A percentile compares a stretch with the other conserved stretches of the same genome.
phyloP scores from a whole-genome alignment of 2,113 vertebrate genomes.

The Podarcis muralis region DNA sequence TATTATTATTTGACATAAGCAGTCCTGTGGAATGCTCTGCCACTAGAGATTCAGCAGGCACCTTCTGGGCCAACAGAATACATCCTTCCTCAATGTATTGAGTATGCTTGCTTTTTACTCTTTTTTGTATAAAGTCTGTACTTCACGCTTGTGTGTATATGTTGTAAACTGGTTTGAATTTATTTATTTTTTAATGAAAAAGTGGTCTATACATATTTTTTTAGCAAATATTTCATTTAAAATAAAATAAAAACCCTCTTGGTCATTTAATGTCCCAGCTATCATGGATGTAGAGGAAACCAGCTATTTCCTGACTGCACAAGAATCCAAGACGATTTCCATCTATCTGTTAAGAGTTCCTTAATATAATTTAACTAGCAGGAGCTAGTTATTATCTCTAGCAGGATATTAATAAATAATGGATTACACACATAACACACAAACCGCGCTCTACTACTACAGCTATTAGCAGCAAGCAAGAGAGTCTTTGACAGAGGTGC shows the following conservation, averaged over 20 bases:
- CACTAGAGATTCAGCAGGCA: too few relatives aligned
- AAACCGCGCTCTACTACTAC: slow-evolving; percentile 34
- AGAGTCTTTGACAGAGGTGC: slow-evolving; percentile 1
- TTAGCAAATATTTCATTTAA: neutral
- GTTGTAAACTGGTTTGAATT: neutral
- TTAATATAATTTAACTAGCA: neutral
- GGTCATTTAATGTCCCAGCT: neutral
- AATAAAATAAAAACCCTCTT: too few relatives aligned
- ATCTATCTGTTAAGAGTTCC: neutral
- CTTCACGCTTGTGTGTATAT: neutral
- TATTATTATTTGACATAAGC: too few relatives aligned
- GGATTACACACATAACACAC: slow-evolving; percentile 31
- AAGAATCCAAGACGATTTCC: neutral
- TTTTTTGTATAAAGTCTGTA: too few relatives aligned
- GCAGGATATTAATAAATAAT: slow-evolving; percentile 59
- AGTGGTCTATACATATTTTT: neutral
- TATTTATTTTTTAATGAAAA: too few relatives aligned
- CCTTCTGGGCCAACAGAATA: too few relatives aligned
- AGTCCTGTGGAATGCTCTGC: too few relatives aligned
- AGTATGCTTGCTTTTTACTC: too few relatives aligned
- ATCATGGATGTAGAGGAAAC: neutral
- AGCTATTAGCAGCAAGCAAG: slow-evolving; percentile 54
- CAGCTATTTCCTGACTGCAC: neutral
- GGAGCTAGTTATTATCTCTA: slow-evolving; percentile 40
- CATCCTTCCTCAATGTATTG: too few relatives aligned